These are phyloP conservation scores for Phymanthus crucifer DNA, from an alignment of 92 coral and sea anemone species.

Conservation along the genomic window DNA sequence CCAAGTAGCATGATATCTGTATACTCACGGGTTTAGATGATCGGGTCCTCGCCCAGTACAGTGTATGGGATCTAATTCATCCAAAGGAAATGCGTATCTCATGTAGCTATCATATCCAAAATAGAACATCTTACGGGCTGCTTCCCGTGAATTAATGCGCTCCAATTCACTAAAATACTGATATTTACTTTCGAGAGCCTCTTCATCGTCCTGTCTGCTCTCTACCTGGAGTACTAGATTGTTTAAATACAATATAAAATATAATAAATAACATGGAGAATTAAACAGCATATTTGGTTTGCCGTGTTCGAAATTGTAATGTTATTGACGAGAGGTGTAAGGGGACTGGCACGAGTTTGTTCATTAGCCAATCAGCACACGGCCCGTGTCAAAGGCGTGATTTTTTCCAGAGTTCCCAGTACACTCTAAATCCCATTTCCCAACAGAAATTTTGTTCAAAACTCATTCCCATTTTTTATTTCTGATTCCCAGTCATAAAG, in stretches of 20 bases:
- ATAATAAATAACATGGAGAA: background rate
- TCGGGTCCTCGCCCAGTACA: constrained; percentile 98
- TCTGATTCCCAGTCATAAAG: too few species aligned
- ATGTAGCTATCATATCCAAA: constrained; percentile 93
- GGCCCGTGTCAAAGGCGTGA: constrained; percentile 25
- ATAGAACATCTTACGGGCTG: constrained; percentile 89
- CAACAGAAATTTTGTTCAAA: too few species aligned
- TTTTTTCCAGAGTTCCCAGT: too few species aligned
- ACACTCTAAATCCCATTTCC: too few species aligned
- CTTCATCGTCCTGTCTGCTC: constrained; percentile 10
- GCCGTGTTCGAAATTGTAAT: background rate
- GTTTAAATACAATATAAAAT: constrained; percentile 10
- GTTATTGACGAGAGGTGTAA: background rate
- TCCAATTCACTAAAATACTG: constrained; percentile 78
- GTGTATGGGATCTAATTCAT: constrained; percentile 95
- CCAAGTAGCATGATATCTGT: background rate
- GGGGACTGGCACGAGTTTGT: constrained; percentile 14
- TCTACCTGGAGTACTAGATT: background rate
- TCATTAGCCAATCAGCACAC: constrained; percentile 19
- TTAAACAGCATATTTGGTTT: constrained; percentile 4
- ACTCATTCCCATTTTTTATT: too few species aligned
- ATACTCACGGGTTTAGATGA: constrained; percentile 83
- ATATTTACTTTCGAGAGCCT: constrained; percentile 40
- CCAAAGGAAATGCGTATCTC: constrained; percentile 92
- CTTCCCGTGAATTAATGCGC: constrained; percentile 73